Evolutionary conservation across 2,888 invertebrate species (phyloP).

Genomic region (Leucophora obtusa): DNA sequence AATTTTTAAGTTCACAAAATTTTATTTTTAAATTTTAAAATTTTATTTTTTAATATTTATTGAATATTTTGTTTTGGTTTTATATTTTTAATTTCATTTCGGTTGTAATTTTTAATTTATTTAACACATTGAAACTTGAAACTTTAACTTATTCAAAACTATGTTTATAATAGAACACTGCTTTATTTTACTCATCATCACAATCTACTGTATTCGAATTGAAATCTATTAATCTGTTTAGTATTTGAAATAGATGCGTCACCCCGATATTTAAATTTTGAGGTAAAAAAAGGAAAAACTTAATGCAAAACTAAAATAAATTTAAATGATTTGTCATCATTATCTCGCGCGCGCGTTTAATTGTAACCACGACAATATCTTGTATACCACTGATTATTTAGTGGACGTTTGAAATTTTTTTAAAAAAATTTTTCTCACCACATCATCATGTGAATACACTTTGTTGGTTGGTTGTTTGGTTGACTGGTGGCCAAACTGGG

Average conservation of each 20-base stretch:
- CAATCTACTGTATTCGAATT: background rate
- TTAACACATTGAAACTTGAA: background rate
- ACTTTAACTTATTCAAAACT: background rate
- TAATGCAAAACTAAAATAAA: conserved; percentile 48
- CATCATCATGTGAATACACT: conserved; percentile 42
- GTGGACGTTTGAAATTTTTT: conserved; percentile 52
- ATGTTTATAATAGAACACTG: background rate
- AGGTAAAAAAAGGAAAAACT: conserved; percentile 8
- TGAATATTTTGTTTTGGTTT: background rate
- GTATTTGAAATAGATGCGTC: conserved; percentile 23
- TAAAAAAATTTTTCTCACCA: conserved; percentile 55
- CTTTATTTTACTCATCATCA: background rate
- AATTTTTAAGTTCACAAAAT: no score
- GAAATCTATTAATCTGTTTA: conserved; percentile 1
- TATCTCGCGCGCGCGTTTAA: conserved; percentile 55
- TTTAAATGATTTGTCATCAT: conserved; percentile 61
- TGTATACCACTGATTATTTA: conserved; percentile 61
- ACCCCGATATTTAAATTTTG: background rate
- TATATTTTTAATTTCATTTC: background rate
- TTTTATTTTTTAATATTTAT: no score
- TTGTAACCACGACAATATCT: conserved; percentile 63
- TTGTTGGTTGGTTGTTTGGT: conserved; percentile 27
- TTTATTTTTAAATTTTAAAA: no score
- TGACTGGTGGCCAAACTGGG: background rate
- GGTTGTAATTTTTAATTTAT: background rate